A percentile compares a stretch with the other conserved stretches of the same genome.
phyloP scores from a whole-genome alignment of 1,140 invertebrate species.

The Dreissena polymorpha region DNA sequence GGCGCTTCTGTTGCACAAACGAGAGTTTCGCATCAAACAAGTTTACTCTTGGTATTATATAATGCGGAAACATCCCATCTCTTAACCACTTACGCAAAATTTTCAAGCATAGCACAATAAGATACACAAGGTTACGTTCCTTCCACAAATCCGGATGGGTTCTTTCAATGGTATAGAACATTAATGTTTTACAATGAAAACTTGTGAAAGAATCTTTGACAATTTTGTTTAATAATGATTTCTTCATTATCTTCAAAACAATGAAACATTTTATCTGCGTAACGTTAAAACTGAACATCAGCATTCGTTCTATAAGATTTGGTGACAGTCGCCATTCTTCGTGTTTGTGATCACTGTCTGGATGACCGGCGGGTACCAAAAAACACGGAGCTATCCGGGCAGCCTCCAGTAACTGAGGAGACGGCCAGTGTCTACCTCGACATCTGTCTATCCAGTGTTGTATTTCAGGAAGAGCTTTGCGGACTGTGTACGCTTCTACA shows the following conservation, averaged over 20 bases:
- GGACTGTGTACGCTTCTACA: background rate
- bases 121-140: background rate
- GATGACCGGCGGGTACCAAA: conserved; percentile 12
- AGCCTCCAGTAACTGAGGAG: background rate
- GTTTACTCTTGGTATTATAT: conserved; percentile 1
- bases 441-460: background rate
- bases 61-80: background rate
- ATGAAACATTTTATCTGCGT: conserved; percentile 23
- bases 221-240: background rate
- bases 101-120: background rate
- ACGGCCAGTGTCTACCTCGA: background rate
- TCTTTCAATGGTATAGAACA: conserved; percentile 21
- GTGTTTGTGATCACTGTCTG: background rate
- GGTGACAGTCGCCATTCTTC: conserved; percentile 31
- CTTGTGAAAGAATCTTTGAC: conserved; percentile 2
- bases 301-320: background rate
- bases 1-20: background rate
- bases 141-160: background rate
- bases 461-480: background rate
- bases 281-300: conserved; percentile 30
- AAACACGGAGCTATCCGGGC: background rate
- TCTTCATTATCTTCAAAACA: conserved; percentile 23
- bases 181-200: conserved; percentile 24
- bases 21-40: background rate
- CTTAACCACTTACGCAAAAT: background rate